phyloP scores from a whole-genome alignment of 2,797 vertebrate species.

The Rhinophrynus dorsalis region DNA sequence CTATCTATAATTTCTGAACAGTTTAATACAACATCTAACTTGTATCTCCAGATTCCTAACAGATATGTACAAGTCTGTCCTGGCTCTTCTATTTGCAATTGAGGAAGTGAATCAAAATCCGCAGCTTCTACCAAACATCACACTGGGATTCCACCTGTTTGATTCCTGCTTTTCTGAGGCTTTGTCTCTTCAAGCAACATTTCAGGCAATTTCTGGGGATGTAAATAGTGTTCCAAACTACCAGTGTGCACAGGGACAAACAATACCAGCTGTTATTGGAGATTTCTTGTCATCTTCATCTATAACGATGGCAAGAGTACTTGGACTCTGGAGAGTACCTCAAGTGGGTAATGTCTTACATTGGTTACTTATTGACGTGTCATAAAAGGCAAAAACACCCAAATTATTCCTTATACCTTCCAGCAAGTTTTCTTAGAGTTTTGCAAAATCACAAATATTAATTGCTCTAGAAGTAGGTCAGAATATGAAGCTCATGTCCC shows the following conservation, averaged over 20 bases:
- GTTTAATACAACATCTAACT: too few relatives aligned
- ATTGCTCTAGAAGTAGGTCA: too few relatives aligned
- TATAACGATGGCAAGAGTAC: slow-evolving; percentile 1
- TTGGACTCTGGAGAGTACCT: slow-evolving; percentile 6
- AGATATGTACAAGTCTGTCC: not conserved
- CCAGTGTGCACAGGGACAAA: not conserved
- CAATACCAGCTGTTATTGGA: not conserved
- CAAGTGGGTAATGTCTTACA: not conserved
- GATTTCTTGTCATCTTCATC: not conserved
- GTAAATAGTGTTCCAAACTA: not conserved
- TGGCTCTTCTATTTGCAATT: not conserved
- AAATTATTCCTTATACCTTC: too few relatives aligned
- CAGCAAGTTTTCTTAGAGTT: too few relatives aligned
- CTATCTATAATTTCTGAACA: too few relatives aligned
- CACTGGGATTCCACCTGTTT: slow-evolving; percentile 10
- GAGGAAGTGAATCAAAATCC: slow-evolving; percentile 17
- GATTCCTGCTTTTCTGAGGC: slow-evolving; percentile 3
- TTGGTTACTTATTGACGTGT: too few relatives aligned
- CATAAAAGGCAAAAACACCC: too few relatives aligned
- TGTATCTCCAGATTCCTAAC: not conserved
- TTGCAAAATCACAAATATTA: too few relatives aligned
- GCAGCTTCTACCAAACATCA: slow-evolving; percentile 2
- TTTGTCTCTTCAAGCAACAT: not conserved
- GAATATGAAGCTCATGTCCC: too few relatives aligned
- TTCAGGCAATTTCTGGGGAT: not conserved